phyloP scores from a whole-genome alignment of 2,888 invertebrate genomes.

The Cylindroiulus punctatus region DNA sequence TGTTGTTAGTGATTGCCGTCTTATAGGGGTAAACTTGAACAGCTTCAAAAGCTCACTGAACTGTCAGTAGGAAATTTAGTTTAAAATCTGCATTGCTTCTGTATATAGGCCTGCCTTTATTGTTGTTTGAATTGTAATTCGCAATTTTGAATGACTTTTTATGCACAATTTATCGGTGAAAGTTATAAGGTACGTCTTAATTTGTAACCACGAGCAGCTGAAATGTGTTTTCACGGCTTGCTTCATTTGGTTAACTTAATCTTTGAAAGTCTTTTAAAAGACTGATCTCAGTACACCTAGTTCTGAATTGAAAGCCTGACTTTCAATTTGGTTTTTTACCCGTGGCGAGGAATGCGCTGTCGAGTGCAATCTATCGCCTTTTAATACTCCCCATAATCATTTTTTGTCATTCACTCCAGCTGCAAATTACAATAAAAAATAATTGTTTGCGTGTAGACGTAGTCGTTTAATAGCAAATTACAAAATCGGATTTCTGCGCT shows the following conservation, averaged over 20 bases:
- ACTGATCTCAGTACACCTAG: not conserved
- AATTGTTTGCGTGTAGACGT: constrained; percentile 34
- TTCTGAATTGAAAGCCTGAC: not conserved
- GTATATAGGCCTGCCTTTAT: no score
- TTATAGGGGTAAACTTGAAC: not conserved
- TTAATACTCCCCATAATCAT: constrained; percentile 33
- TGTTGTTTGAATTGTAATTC: no score
- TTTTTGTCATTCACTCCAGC: constrained; percentile 42
- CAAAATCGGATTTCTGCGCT: constrained; percentile 42
- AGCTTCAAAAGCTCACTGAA: not conserved
- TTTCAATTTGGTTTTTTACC: constrained; percentile 19
- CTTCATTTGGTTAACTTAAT: not conserved
- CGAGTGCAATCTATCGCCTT: constrained; percentile 31
- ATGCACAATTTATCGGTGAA: no score
- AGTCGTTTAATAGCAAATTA: constrained; percentile 23
- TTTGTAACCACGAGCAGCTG: no score
- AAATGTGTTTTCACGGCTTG: not conserved
- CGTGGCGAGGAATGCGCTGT: constrained; percentile 3
- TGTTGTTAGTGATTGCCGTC: constrained; percentile 7
- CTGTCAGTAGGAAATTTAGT: not conserved
- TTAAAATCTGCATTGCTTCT: not conserved
- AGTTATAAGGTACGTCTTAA: no score
- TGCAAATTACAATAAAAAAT: constrained; percentile 42
- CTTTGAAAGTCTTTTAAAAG: not conserved
- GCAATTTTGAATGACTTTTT: no score